phyloP scores from a whole-genome alignment of 2,797 vertebrate genomes.

The Tadarida brasiliensis region DNA sequence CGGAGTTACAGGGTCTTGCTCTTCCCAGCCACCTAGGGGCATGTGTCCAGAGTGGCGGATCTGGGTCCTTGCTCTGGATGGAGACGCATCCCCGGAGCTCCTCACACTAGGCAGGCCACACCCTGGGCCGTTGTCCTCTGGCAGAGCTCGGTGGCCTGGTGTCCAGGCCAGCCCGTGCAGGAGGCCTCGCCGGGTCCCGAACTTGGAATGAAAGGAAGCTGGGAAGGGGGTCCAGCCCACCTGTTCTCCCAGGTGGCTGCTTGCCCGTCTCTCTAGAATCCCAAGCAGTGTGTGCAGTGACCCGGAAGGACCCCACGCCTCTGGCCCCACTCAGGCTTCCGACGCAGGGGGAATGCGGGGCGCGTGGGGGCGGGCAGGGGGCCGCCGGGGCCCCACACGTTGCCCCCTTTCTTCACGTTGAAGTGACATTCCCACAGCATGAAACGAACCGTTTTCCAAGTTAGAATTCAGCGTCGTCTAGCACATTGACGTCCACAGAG shows the following conservation, averaged over 20 bases:
- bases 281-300: not conserved
- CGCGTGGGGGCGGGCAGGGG: not conserved
- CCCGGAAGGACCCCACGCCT: not conserved
- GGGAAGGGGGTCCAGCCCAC: not conserved
- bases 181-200: not conserved
- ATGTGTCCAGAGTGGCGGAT: not conserved
- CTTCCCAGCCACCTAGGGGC: not conserved
- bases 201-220: not conserved
- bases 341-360: accelerated
- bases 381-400: not conserved
- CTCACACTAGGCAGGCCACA: not conserved
- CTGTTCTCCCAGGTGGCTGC: not conserved
- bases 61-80: not conserved
- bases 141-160: not conserved
- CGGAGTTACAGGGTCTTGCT: not conserved
- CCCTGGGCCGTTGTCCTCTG: no score
- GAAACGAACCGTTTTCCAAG: not conserved
- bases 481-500: not conserved
- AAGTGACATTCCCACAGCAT: not conserved
- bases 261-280: not conserved
- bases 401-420: no score
- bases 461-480: not conserved
- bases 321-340: not conserved
- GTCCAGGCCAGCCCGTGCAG: accelerated
- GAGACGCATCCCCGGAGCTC: not conserved